Percentiles rank a stretch among this genome's conserved stretches.
Evolutionary conservation across 2,888 invertebrate genomes (phyloP).

Genomic region (Rhogogaster chlorosoma): DNA sequence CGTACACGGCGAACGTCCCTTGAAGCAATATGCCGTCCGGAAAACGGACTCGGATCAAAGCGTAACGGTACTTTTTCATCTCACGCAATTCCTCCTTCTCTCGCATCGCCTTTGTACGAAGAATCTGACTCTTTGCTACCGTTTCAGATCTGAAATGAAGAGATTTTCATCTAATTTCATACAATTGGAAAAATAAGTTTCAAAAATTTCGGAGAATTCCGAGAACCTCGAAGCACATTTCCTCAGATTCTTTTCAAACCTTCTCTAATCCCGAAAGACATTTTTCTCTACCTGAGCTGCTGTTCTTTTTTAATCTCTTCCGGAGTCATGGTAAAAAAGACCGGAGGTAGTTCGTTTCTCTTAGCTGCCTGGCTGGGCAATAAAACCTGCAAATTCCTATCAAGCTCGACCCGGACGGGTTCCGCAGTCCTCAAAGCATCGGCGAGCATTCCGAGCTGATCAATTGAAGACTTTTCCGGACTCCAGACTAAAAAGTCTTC

Average conservation of each 20-base stretch:
- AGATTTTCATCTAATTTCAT: background rate
- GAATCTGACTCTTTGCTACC: slow-evolving; percentile 89
- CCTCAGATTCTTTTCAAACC: background rate
- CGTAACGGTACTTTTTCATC: slow-evolving; percentile 90
- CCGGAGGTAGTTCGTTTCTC: slow-evolving; percentile 87
- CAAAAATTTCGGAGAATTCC: background rate
- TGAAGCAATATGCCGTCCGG: slow-evolving; percentile 92
- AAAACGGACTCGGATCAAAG: slow-evolving; percentile 91
- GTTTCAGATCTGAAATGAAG: slow-evolving; percentile 82
- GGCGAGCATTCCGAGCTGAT: slow-evolving; percentile 81
- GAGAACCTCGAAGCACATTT: slow-evolving; percentile 2
- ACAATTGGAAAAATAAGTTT: background rate
- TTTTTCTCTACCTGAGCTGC: slow-evolving; percentile 81
- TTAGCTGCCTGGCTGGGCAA: slow-evolving; percentile 87
- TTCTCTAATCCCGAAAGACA: background rate
- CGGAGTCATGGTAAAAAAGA: slow-evolving; percentile 90
- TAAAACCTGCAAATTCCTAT: slow-evolving; percentile 92
- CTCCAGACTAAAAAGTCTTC: slow-evolving; percentile 86
- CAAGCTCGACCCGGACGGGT: slow-evolving; percentile 90
- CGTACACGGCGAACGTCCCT: slow-evolving; percentile 94
- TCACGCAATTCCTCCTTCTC: slow-evolving; percentile 92
- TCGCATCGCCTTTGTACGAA: slow-evolving; percentile 96
- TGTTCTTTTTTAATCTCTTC: slow-evolving; percentile 93
- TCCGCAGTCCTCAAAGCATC: slow-evolving; percentile 91
- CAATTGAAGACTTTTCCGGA: slow-evolving; percentile 75